Evolutionary conservation across 2,888 invertebrate species (phyloP).

Genomic region (Patella ulyssiponensis): DNA sequence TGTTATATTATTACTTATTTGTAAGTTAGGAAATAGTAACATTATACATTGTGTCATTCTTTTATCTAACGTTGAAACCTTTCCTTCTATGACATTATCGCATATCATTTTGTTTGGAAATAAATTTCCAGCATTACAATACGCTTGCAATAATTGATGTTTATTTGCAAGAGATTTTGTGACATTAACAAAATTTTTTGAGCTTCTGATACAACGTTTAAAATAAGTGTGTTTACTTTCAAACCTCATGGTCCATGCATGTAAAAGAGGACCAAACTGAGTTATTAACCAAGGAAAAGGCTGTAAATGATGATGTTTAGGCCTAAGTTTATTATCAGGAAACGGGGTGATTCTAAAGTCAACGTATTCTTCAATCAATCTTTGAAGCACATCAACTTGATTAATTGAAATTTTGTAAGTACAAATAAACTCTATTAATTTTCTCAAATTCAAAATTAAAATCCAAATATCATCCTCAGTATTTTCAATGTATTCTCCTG

Average conservation of each 20-base stretch:
- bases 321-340: neutral
- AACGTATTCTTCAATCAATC: neutral
- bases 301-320: conserved; percentile 1
- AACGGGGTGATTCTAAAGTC: neutral
- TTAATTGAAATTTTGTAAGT: too few species aligned
- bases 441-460: too few species aligned
- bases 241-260: conserved; percentile 7
- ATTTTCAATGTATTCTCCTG: too few species aligned
- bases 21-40: too few species aligned
- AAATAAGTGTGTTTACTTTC: neutral
- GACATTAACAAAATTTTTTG: neutral
- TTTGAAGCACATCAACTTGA: too few species aligned
- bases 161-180: conserved; percentile 1
- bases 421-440: too few species aligned
- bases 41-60: too few species aligned
- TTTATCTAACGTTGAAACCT: too few species aligned
- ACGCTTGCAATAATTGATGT: conserved; percentile 6
- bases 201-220: conserved; percentile 8
- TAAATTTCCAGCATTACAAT: neutral
- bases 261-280: conserved; percentile 1
- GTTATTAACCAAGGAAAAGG: neutral
- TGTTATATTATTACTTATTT: neutral
- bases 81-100: too few species aligned
- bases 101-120: neutral
- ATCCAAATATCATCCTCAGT: too few species aligned